Evolutionary conservation across 2,888 invertebrate species (phyloP), one percentile per base, ranked within the genome.

Genomic region (Tuberolachnus salignus): DNA sequence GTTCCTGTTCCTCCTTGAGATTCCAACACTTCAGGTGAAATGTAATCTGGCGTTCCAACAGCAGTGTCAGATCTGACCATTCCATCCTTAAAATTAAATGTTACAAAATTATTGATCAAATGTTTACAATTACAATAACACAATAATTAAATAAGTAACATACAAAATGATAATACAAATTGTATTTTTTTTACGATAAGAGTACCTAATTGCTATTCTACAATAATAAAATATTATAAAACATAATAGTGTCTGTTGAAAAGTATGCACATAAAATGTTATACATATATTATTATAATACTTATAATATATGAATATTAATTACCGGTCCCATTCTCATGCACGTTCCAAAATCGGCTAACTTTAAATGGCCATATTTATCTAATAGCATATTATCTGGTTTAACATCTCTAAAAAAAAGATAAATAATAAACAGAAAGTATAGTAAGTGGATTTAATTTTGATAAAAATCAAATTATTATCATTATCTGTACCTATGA

Each of bases 311-410:
- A 34, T 34, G 34, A 34, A 34, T 49, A 53, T 44, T 44, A 59
- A 55, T 85, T 86, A 90, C 91, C 83, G 89, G 88, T 83, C 97
- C 97, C 98, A 99, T 98, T 84, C 97, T 90, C 95, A 99, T 98
- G 86, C 99, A 99, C 19, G 99, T 99, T 74, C 99, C 99, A 88
- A 99, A 99, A 87, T 99, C 99, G n/a, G 99, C 98, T 83, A 99
- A 87, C 86, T 98, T 99, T 81, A 99, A 88, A 86, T 99, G 99
- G 10, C 99, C 99, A 86, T 92, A 89, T 85, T 92, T 93, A 86
- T 98, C 98, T 83, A 98, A 89, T 82, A 98, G 88, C 97, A 98
- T 98, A 86, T 98, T 98, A 85, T 98, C 99, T 71, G 99, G 99
- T 87, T 99, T 99, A 0, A 99, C 97, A 88, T 99, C 99, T 84